Percentiles rank a stretch among this genome's conserved stretches.
phyloP scores from a whole-genome alignment of 2,888 invertebrate species.

The Aethes cnicana region DNA sequence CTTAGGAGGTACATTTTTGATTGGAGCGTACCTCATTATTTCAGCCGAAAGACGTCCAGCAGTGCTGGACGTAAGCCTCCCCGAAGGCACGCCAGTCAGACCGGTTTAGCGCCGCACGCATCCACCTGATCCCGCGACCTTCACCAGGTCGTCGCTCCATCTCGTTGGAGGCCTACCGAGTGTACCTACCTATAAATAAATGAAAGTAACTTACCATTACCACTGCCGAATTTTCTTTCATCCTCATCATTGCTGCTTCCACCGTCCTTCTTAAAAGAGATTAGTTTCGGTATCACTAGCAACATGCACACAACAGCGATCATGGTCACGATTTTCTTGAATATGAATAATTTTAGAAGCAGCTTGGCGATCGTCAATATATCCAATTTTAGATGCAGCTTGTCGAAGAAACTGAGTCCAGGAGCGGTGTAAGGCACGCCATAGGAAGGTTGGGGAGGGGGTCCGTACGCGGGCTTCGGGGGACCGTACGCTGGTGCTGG shows the following conservation, averaged over 20 bases:
- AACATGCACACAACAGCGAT: conserved; percentile 88
- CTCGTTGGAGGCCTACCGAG: conserved; percentile 15
- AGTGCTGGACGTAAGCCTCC: too few species aligned
- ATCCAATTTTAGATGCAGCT: conserved; percentile 87
- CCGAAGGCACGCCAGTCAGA: too few species aligned
- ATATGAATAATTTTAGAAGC: conserved; percentile 88
- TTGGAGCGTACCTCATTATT: too few species aligned
- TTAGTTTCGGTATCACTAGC: conserved; percentile 88
- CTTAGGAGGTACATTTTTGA: too few species aligned
- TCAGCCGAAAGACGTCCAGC: too few species aligned
- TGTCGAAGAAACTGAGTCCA: conserved; percentile 82
- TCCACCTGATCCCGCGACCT: too few species aligned
- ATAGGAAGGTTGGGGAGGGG: conserved; percentile 69
- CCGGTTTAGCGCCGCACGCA: too few species aligned
- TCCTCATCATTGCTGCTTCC: conserved; percentile 57
- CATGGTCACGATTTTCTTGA: conserved; percentile 91
- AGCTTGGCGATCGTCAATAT: conserved; percentile 88
- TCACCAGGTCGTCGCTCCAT: too few species aligned
- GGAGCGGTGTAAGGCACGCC: conserved; percentile 82
- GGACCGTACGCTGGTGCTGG: conserved; percentile 63
- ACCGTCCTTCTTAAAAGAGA: conserved; percentile 71
- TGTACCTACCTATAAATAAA: neutral
- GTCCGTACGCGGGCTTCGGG: conserved; percentile 66
- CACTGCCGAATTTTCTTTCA: conserved; percentile 55
- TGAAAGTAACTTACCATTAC: conserved; percentile 51